Percentiles rank a stretch among this genome's conserved stretches.
Conservation (phyloP, 1,140 invertebrate genomes). For the Trachymyrmex cornetzi region DNA sequence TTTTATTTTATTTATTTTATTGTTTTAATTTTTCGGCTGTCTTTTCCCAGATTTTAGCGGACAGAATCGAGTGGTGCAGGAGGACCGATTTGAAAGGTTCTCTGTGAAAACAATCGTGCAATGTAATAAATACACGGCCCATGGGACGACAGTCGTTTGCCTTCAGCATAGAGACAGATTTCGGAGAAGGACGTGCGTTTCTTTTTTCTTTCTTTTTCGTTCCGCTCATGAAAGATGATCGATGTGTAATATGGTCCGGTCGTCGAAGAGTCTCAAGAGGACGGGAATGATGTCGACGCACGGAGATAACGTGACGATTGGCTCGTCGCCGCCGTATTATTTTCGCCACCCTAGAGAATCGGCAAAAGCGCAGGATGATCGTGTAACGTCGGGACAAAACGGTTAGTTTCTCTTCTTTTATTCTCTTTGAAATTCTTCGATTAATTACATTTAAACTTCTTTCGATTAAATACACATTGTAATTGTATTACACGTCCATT, state of each 20-base stretch:
- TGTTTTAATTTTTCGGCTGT: not conserved
- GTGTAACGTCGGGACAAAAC: not conserved
- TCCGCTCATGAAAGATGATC: conserved; percentile 21
- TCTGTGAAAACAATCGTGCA: conserved; percentile 29
- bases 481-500: not conserved
- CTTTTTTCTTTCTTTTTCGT: not conserved
- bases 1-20: not conserved
- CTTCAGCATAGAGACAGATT: conserved; percentile 24
- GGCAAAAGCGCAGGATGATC: not conserved
- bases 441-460: too few relatives aligned
- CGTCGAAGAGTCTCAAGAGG: conserved; percentile 38
- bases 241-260: conserved; percentile 53
- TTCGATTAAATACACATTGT: too few relatives aligned
- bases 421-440: not conserved
- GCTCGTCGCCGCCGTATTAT: conserved; percentile 2
- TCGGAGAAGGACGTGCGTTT: not conserved
- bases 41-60: not conserved
- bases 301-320: conserved; percentile 10
- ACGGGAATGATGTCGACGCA: not conserved
- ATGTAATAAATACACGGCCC: not conserved
- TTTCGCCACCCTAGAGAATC: conserved; percentile 16
- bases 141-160: conserved; percentile 23
- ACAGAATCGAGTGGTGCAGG: not conserved
- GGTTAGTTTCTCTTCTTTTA: conserved; percentile 18
- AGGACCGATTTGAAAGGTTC: not conserved